Evolutionary conservation across 2,888 invertebrate species (phyloP), one percentile per base, ranked within the genome.

Genomic region (Drosophila niveifrons): DNA sequence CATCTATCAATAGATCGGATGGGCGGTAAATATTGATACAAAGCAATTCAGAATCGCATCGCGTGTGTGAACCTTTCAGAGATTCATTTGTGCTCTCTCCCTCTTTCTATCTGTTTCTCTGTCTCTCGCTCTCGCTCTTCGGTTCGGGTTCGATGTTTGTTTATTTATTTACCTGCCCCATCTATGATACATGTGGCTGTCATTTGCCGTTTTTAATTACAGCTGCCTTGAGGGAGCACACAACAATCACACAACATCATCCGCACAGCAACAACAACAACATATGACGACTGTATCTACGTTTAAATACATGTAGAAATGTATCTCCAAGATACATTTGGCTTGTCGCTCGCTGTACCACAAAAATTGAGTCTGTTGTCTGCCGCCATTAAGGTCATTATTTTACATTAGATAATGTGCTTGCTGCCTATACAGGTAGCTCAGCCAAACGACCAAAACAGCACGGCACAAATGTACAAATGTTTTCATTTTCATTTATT

Each of bases 151-250:
- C 46, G 55, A 55, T 77, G 55, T 78, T 67, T 85, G 59, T 77
- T 82, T 82, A 59, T 79, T 82, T 82, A 69, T 77, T 67, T 77
- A 70, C 65, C 73, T 78, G 58, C 34, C 83, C 61, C 61, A 70
- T 50, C 59, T 66, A 52, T 68, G 86, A 75, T 85, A 68, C 71
- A 87, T 74, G 88, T 59, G 71, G 56, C 78, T 77, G 89, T 82
- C 82, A 84, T 87, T 88, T 88, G 67, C 58, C 18, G 68, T 67
- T 88, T 89, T 89, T 83, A 83, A 83, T 89, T 89, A 82, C 83
- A 85, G 50, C 65, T 71, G 72, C 66, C 65, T 51, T 55, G 68
- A 48, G 52, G 52, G 61, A 44, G 47, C 23, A 43, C 15, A 55
- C 34, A 62, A 15, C 9, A 41, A 36, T 17, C 46, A 13, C 39